A percentile compares a stretch with the other conserved stretches of the same genome.
phyloP scores from a whole-genome alignment of 2,113 vertebrate species.

The Xiphias gladius region DNA sequence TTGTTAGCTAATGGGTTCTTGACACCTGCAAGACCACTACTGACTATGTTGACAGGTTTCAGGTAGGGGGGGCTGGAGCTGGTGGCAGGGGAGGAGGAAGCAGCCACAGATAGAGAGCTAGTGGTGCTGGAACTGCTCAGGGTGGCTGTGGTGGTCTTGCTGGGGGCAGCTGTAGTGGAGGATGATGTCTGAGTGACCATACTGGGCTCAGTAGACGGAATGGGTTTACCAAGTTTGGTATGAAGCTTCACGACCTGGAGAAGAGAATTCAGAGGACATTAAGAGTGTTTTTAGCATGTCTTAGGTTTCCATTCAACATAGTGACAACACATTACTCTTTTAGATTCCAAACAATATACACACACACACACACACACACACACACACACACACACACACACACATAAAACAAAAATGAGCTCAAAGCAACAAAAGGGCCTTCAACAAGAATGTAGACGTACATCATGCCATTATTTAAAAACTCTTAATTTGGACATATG shows the following conservation, averaged over 20 bases:
- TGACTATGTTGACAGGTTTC: conserved; percentile 84
- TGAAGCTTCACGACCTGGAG: conserved; percentile 97
- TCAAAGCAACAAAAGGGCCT: too few species aligned
- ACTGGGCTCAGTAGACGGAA: conserved; percentile 98
- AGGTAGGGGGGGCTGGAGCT: conserved; percentile 76
- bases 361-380: too few species aligned
- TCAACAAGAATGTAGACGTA: too few species aligned
- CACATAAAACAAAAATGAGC: too few species aligned
- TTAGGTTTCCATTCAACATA: background rate
- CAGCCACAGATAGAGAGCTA: conserved; percentile 76
- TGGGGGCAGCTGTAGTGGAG: conserved; percentile 88
- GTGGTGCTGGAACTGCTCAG: conserved; percentile 86
- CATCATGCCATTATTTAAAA: too few species aligned
- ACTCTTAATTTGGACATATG: too few species aligned
- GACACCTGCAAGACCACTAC: conserved; percentile 80
- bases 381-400: too few species aligned
- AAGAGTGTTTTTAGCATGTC: background rate
- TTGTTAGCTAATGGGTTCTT: conserved; percentile 58
- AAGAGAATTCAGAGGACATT: conserved; percentile 3
- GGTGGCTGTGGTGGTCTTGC: conserved; percentile 86
- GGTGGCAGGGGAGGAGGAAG: conserved; percentile 73
- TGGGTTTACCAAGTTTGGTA: conserved; percentile 98
- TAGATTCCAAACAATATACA: too few species aligned
- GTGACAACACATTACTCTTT: too few species aligned
- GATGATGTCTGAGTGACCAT: conserved; percentile 91